Percentiles rank a stretch among this genome's conserved stretches.
Conservation (phyloP, 2,797 vertebrate species). For the Lutjanus argentimaculatus region DNA sequence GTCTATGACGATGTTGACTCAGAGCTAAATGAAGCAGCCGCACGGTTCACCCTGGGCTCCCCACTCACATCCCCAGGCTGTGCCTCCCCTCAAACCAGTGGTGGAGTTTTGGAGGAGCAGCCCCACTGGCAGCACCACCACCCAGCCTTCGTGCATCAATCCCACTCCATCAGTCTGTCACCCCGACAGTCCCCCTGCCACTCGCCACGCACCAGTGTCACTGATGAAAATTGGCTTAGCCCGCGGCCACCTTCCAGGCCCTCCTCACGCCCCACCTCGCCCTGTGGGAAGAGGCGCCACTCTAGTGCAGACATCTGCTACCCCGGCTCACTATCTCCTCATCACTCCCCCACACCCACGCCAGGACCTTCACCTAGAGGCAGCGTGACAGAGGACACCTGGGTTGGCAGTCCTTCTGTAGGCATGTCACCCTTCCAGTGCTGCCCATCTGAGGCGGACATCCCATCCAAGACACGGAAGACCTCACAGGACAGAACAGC, state of each 20-base stretch:
- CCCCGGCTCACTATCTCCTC: conserved; percentile 92
- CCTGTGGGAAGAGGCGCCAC: conserved; percentile 97
- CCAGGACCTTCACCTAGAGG: conserved; percentile 96
- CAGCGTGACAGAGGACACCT: conserved; percentile 97
- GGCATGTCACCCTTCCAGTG: conserved; percentile 94
- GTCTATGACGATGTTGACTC: conserved; percentile 98
- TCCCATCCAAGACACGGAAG: conserved; percentile 97
- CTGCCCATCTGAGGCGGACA: conserved; percentile 94
- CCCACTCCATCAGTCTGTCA: conserved; percentile 89
- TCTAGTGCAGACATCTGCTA: conserved; percentile 98
- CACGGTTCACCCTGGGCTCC: conserved; percentile 95
- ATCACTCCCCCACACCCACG: conserved; percentile 96
- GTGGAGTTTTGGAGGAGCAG: conserved; percentile 89
- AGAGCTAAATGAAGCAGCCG: conserved; percentile 97
- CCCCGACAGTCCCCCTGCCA: conserved; percentile 97
- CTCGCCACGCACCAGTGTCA: conserved; percentile 97
- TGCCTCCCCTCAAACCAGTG: conserved; percentile 91
- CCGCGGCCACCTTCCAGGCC: conserved; percentile 95
- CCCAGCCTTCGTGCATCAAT: conserved; percentile 77
- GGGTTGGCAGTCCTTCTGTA: conserved; percentile 90
- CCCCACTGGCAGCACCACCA: conserved; percentile 91
- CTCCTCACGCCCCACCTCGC: conserved; percentile 96
- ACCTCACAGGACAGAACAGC: conserved; percentile 96
- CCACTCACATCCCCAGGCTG: conserved; percentile 93
- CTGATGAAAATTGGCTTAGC: conserved; percentile 99